A percentile compares a stretch with the other conserved stretches of the same genome.
Conservation (phyloP, 2,888 invertebrate genomes). For the Acleris laterana region DNA sequence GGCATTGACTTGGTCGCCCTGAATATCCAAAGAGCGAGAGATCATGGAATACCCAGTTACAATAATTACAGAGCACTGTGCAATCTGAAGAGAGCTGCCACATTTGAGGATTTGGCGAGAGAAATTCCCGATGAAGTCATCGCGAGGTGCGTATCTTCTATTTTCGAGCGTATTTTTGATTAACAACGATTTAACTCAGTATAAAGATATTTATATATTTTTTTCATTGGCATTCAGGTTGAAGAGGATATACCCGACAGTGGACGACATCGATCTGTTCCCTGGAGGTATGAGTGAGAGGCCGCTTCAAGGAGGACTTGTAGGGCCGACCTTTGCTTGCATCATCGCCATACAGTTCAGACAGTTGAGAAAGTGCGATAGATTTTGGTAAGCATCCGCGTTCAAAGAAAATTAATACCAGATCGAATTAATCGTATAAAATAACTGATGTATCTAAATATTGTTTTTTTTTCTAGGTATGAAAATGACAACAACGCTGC, state of each 20-base stretch:
- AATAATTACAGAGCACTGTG: conserved; percentile 96
- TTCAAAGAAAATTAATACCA: background rate
- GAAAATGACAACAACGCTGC: conserved; percentile 92
- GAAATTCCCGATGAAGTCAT: conserved; percentile 95
- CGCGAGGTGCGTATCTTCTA: conserved; percentile 68
- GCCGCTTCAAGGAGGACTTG: conserved; percentile 94
- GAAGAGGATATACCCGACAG: conserved; percentile 92
- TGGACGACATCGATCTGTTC: conserved; percentile 98
- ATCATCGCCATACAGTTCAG: conserved; percentile 97
- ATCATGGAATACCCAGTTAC: conserved; percentile 94
- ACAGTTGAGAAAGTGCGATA: conserved; percentile 95
- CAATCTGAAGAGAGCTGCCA: conserved; percentile 92
- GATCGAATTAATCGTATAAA: too few relatives aligned
- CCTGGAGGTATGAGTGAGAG: conserved; percentile 96
- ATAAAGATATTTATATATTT: background rate
- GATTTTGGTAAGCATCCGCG: conserved; percentile 89
- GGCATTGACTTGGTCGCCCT: conserved; percentile 96
- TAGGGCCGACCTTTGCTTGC: conserved; percentile 97
- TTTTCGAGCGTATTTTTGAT: too few relatives aligned
- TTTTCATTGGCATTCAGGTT: conserved; percentile 68
- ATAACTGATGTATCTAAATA: too few relatives aligned
- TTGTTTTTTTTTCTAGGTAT: conserved; percentile 83
- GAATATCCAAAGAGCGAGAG: conserved; percentile 94
- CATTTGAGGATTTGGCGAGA: conserved; percentile 93
- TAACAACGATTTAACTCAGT: background rate